These are phyloP conservation scores for Orchesellides sinensis DNA, from an alignment of 2,888 invertebrate genomes.

Conservation along the genomic window DNA sequence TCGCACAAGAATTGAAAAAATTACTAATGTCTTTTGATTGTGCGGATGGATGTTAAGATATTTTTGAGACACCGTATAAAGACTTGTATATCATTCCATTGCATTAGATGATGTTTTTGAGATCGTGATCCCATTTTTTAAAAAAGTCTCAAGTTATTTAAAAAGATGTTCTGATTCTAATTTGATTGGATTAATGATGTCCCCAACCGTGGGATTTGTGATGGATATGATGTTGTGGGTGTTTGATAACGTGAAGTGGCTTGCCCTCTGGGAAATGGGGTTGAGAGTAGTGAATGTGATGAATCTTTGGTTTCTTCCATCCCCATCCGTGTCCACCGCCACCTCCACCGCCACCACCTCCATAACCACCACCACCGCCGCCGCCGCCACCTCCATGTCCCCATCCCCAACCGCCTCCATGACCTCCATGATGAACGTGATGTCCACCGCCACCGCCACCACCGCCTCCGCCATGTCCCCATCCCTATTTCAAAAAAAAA, in stretches of 20 bases:
- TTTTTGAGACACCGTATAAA: too few species aligned
- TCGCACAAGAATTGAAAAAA: neutral
- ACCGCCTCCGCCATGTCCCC: constrained; percentile 40
- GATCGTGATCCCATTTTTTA: constrained; percentile 59
- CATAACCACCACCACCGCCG: constrained; percentile 37
- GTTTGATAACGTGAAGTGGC: constrained; percentile 61
- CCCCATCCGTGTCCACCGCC: constrained; percentile 66
- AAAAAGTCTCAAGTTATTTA: constrained; percentile 53
- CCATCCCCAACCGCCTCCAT: constrained; percentile 45
- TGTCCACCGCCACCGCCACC: constrained; percentile 41
- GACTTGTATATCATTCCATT: constrained; percentile 8
- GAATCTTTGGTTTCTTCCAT: constrained; percentile 62
- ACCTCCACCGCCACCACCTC: constrained; percentile 57
- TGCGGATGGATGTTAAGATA: neutral
- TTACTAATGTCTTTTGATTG: neutral
- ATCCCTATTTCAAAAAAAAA: neutral
- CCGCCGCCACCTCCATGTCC: constrained; percentile 6
- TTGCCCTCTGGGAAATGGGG: constrained; percentile 63
- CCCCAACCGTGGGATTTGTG: constrained; percentile 36
- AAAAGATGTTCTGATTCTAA: neutral
- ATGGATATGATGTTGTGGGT: constrained; percentile 53
- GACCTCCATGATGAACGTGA: constrained; percentile 36
- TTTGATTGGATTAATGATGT: neutral
- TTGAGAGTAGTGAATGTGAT: constrained; percentile 60
- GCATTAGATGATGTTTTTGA: constrained; percentile 41